These are phyloP conservation scores for Empis stercorea DNA, from an alignment of 2,888 invertebrate genomes.

Conservation along the genomic window DNA sequence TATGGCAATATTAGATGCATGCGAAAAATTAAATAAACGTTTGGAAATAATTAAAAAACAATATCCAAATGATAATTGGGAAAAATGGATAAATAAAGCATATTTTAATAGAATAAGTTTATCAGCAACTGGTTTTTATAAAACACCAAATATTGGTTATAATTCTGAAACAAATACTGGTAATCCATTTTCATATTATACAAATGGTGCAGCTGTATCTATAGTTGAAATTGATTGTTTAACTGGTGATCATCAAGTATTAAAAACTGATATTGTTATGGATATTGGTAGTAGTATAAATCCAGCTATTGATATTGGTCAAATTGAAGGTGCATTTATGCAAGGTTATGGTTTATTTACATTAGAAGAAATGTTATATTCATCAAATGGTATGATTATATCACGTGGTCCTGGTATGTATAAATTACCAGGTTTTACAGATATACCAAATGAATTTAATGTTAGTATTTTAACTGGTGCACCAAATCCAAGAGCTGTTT, in stretches of 20 bases:
- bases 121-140: constrained; percentile 73
- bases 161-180: constrained; percentile 58
- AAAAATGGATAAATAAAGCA: constrained; percentile 67
- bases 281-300: constrained; percentile 90
- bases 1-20: constrained; percentile 79
- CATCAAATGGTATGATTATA: constrained; percentile 66
- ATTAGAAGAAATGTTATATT: constrained; percentile 78
- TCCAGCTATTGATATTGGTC: constrained; percentile 93
- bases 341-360: constrained; percentile 91
- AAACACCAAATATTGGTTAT: constrained; percentile 60
- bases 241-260: constrained; percentile 83
- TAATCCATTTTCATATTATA: constrained; percentile 68
- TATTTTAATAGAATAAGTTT: constrained; percentile 65
- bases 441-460: constrained; percentile 85
- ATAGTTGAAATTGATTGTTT: constrained; percentile 90
- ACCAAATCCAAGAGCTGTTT: constrained; percentile 81
- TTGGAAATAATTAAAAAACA: constrained; percentile 59
- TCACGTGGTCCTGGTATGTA: constrained; percentile 88
- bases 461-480: constrained; percentile 84
- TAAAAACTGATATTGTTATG: constrained; percentile 90
- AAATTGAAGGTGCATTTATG: constrained; percentile 89
- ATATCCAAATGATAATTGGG: constrained; percentile 70
- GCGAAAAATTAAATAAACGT: constrained; percentile 56
- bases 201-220: constrained; percentile 72
- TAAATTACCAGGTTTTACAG: constrained; percentile 85